Evolutionary conservation across 2,888 invertebrate genomes (phyloP).

Genomic region (Noctua janthina): DNA sequence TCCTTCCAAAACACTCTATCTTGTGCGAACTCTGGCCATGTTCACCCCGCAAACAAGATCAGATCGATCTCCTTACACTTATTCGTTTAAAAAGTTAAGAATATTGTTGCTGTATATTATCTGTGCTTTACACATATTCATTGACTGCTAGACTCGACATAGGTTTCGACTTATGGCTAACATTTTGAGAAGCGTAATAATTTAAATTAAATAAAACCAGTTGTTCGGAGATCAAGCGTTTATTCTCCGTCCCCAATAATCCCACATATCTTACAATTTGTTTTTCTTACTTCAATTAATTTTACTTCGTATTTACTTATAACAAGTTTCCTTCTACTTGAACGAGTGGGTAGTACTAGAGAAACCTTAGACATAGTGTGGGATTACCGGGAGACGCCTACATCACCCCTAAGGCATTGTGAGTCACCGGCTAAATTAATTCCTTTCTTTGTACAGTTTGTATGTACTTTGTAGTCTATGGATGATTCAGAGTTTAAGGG

Average conservation of each 20-base stretch:
- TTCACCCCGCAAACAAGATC: no score
- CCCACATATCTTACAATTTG: background rate
- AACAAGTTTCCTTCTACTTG: slow-evolving; percentile 6
- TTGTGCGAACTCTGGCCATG: no score
- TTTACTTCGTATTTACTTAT: slow-evolving; percentile 11
- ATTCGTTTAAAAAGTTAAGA: no score
- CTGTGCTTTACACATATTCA: no score
- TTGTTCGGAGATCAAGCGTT: no score
- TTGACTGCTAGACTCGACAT: no score
- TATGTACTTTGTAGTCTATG: slow-evolving; percentile 15
- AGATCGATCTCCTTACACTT: no score
- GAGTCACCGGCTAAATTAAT: slow-evolving; percentile 67
- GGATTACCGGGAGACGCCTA: slow-evolving; percentile 68
- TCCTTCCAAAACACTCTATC: no score
- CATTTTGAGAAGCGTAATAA: background rate
- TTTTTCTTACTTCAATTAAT: slow-evolving; percentile 3
- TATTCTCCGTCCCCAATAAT: no score
- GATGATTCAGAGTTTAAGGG: slow-evolving; percentile 40
- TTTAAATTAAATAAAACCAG: background rate
- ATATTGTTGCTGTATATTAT: no score
- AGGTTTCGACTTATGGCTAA: no score
- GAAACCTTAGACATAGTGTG: slow-evolving; percentile 56
- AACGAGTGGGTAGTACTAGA: slow-evolving; percentile 10
- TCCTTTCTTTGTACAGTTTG: slow-evolving; percentile 49
- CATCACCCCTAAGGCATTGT: slow-evolving; percentile 61